Evolutionary conservation across 2,113 vertebrate genomes (phyloP).

Genomic region (Elephas maximus): DNA sequence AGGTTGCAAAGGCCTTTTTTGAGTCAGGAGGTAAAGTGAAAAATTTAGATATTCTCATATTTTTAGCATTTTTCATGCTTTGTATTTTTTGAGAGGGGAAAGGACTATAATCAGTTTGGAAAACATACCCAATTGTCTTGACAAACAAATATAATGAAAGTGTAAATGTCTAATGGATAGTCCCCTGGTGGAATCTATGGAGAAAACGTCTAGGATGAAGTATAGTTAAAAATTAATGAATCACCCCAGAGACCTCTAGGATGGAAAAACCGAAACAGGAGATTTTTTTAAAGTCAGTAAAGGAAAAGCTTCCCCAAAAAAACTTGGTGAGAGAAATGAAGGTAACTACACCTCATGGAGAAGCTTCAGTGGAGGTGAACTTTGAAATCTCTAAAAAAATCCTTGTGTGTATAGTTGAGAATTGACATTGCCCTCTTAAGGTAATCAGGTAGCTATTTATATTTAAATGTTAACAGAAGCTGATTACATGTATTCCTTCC

Average conservation of each 20-base stretch:
- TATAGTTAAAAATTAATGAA: not conserved
- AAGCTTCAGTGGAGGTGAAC: not conserved
- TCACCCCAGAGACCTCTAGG: not conserved
- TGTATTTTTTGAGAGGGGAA: not conserved
- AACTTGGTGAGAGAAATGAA: slow-evolving; percentile 45
- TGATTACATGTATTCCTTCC: slow-evolving; percentile 23
- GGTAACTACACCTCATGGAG: not conserved
- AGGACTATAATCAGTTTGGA: slow-evolving; percentile 4
- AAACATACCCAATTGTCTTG: slow-evolving; percentile 17
- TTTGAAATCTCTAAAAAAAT: slow-evolving; percentile 49
- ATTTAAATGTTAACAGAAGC: slow-evolving; percentile 50
- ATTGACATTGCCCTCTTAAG: not conserved
- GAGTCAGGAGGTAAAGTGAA: not conserved
- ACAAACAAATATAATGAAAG: slow-evolving; percentile 17
- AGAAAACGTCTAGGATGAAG: slow-evolving; percentile 9
- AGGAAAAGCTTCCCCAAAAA: not conserved
- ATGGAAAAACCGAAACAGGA: slow-evolving; percentile 6
- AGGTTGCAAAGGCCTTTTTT: not conserved
- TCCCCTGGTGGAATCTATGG: not conserved
- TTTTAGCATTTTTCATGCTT: slow-evolving; percentile 35
- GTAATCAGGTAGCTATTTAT: slow-evolving; percentile 47
- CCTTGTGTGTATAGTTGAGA: not conserved
- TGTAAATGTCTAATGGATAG: not conserved
- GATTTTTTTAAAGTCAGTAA: slow-evolving; percentile 9
- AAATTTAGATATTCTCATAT: not conserved